These are phyloP conservation scores for Aleiodes leptofemur DNA, from an alignment of 2,888 invertebrate species.

Conservation along the genomic window DNA sequence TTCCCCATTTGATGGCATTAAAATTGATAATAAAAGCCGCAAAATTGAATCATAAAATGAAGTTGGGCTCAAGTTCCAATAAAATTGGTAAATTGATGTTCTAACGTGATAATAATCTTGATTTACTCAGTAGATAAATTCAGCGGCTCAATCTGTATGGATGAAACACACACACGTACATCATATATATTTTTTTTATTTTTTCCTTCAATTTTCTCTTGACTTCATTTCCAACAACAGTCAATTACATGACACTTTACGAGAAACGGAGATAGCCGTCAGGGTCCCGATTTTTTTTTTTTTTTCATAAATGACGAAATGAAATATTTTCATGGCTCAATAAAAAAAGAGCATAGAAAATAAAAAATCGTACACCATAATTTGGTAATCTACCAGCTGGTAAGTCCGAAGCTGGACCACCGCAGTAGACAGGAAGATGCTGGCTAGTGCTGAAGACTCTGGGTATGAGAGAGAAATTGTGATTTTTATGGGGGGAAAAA, in stretches of 20 bases:
- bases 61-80: background rate
- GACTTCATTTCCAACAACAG: conserved; percentile 1
- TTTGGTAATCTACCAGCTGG: conserved; percentile 26
- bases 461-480: background rate
- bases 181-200: background rate
- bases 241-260: conserved; percentile 24
- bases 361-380: conserved; percentile 11
- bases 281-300: background rate
- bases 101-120: background rate
- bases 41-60: conserved; percentile 4
- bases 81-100: background rate
- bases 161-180: background rate
- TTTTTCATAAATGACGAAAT: conserved; percentile 1
- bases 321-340: conserved; percentile 9
- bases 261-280: conserved; percentile 17
- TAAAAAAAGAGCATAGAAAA: too few species aligned
- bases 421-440: background rate
- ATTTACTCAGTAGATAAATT: background rate
- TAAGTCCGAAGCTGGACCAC: background rate
- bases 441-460: conserved; percentile 14
- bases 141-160: background rate
- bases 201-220: too few species aligned
- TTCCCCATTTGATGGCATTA: background rate
- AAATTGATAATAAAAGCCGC: background rate
- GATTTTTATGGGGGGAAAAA: background rate